phyloP scores from a whole-genome alignment of 2,113 vertebrate genomes.

The Nerophis ophidion region DNA sequence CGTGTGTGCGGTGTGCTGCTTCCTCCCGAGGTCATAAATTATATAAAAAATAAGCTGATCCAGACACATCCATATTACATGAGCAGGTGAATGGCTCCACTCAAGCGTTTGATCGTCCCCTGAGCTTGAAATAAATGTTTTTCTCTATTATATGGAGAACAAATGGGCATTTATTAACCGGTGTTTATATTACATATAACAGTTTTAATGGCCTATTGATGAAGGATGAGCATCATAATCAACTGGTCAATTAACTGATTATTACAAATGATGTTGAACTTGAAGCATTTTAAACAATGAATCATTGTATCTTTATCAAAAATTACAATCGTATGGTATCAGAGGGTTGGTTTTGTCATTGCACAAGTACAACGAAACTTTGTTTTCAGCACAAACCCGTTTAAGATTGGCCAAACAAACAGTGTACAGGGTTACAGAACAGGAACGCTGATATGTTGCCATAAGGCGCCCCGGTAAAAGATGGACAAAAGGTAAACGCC shows the following conservation, averaged over 20 bases:
- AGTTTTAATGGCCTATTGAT: not conserved
- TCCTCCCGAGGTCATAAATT: constrained; percentile 51
- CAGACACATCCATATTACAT: constrained; percentile 56
- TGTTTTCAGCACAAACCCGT: too few species aligned
- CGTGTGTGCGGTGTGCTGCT: constrained; percentile 29
- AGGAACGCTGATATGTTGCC: too few species aligned
- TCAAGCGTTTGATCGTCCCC: constrained; percentile 33
- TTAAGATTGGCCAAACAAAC: too few species aligned
- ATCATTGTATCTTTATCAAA: not conserved
- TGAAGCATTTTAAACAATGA: not conserved
- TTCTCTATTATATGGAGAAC: not conserved
- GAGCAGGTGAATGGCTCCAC: constrained; percentile 38
- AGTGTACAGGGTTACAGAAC: too few species aligned
- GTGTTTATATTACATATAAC: not conserved
- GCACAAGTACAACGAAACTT: too few species aligned
- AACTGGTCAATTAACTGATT: not conserved
- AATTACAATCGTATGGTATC: too few species aligned
- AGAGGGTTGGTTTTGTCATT: too few species aligned
- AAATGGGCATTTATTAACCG: not conserved
- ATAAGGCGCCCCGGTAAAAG: too few species aligned
- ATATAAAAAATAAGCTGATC: constrained; percentile 46
- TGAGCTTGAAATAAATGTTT: constrained; percentile 19
- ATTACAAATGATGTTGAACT: not conserved
- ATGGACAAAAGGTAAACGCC: too few species aligned
- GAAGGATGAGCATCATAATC: not conserved